A percentile compares a stretch with the other conserved stretches of the same genome.
Conservation (phyloP, 2,113 vertebrate genomes). For the Tachycineta bicolor region DNA sequence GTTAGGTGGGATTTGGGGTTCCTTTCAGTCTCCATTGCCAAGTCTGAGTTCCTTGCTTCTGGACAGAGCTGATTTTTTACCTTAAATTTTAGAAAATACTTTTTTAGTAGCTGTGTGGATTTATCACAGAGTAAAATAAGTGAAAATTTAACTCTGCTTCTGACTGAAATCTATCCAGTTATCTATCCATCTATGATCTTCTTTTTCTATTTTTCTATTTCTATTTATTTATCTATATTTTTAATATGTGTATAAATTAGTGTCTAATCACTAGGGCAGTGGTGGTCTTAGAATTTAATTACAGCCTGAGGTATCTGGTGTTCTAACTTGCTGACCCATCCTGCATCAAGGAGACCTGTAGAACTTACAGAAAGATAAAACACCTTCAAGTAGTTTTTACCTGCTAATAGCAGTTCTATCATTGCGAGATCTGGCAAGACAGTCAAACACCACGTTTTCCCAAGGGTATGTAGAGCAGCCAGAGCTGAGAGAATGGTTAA, state of each 20-base stretch:
- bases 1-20: neutral
- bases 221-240: neutral
- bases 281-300: neutral
- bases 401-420: neutral
- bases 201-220: neutral
- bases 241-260: neutral
- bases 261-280: neutral
- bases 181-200: neutral
- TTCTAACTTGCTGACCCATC: neutral
- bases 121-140: neutral
- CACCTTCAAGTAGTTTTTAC: neutral
- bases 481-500: slow-evolving; percentile 44
- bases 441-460: slow-evolving; percentile 49
- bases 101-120: neutral
- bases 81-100: neutral
- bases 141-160: neutral
- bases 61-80: neutral
- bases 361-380: neutral
- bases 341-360: neutral
- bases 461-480: slow-evolving; percentile 52
- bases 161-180: neutral
- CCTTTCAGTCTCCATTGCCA: neutral
- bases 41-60: neutral
- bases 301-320: neutral
- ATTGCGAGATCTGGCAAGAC: slow-evolving; percentile 39